These are phyloP conservation scores for Spheniscus mendiculus DNA, from an alignment of 2,113 vertebrate species.

Conservation along the genomic window DNA sequence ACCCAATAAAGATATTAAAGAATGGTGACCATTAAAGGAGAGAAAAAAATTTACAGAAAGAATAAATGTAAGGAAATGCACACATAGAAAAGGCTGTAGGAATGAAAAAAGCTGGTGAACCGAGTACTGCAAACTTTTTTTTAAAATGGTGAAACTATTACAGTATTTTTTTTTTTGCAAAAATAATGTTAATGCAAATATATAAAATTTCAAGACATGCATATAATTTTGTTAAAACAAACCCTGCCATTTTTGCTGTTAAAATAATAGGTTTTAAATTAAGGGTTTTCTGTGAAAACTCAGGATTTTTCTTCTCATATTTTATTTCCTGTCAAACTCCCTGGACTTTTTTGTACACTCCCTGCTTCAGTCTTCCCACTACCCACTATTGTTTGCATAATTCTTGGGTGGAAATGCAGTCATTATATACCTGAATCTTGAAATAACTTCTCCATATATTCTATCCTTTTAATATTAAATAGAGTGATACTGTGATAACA, in stretches of 20 bases:
- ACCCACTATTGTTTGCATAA: not conserved
- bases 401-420: not conserved
- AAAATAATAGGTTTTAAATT: not conserved
- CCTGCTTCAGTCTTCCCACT: not conserved
- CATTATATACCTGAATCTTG: not conserved
- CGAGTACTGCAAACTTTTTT: not conserved
- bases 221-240: not conserved
- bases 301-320: not conserved
- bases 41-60: not conserved
- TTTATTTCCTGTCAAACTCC: not conserved
- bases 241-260: not conserved
- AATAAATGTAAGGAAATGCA: not conserved
- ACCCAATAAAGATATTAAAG: not conserved
- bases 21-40: not conserved
- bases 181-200: not conserved
- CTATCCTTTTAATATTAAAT: not conserved
- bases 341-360: not conserved
- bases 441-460: not conserved
- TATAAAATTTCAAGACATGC: not conserved
- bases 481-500: not conserved
- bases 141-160: not conserved
- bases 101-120: not conserved
- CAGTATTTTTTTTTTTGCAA: not conserved
- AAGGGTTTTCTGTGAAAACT: not conserved
- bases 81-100: not conserved